These are phyloP conservation scores for Taurulus bubalis DNA, from an alignment of 2,113 vertebrate genomes.

Conservation along the genomic window DNA sequence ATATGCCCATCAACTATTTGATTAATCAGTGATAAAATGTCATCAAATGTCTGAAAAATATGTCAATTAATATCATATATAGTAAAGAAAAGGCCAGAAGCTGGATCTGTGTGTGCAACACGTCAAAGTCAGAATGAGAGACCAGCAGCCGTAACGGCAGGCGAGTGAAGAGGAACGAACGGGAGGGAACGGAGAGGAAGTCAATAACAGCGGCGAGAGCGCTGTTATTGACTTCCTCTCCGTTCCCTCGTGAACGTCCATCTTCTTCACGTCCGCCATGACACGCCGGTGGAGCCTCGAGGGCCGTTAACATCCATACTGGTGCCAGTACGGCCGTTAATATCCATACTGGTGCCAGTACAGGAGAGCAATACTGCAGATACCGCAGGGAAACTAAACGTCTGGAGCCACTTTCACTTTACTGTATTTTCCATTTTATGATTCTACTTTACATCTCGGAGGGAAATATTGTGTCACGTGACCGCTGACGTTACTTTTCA, in stretches of 20 bases:
- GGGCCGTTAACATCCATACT: slow-evolving; percentile 20
- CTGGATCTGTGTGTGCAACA: neutral
- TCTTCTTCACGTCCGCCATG: slow-evolving; percentile 10
- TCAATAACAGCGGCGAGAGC: neutral
- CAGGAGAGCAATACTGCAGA: slow-evolving; percentile 28
- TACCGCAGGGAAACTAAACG: too few species aligned
- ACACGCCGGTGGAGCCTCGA: slow-evolving; percentile 2
- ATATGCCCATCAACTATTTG: neutral
- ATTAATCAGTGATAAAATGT: neutral
- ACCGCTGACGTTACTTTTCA: too few species aligned
- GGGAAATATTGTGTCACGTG: too few species aligned
- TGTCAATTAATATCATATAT: too few species aligned
- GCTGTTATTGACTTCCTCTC: too few species aligned
- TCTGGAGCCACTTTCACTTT: too few species aligned
- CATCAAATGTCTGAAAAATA: too few species aligned
- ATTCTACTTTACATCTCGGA: too few species aligned
- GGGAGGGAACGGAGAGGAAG: neutral
- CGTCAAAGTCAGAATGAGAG: neutral
- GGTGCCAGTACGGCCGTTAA: neutral
- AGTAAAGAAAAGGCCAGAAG: neutral
- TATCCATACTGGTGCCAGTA: neutral
- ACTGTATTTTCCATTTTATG: too few species aligned
- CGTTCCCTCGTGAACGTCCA: neutral
- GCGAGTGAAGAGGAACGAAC: neutral
- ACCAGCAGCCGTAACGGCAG: neutral